Evolutionary conservation across 2,888 invertebrate species (phyloP).

Genomic region (Mythimna lalbum): DNA sequence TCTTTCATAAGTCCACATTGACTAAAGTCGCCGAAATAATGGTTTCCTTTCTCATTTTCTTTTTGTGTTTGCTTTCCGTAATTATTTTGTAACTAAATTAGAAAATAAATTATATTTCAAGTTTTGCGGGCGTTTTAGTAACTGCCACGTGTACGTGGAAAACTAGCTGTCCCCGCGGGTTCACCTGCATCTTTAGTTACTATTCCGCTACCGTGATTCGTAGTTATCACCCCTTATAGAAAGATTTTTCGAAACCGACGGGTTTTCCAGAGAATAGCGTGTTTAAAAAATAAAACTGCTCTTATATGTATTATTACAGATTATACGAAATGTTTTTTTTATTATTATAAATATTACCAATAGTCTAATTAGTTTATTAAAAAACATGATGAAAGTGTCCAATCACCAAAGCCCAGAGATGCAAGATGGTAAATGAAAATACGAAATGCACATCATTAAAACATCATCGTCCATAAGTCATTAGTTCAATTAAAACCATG

Average conservation of each 20-base stretch:
- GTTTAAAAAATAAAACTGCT: too few relatives aligned
- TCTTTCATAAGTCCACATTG: slow-evolving; percentile 37
- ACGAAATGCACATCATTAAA: background rate
- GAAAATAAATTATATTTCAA: slow-evolving; percentile 10
- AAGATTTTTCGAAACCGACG: too few relatives aligned
- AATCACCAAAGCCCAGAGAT: background rate
- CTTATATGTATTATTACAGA: background rate
- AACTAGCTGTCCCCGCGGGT: too few relatives aligned
- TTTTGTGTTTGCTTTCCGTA: slow-evolving; percentile 20
- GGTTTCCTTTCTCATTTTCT: slow-evolving; percentile 36
- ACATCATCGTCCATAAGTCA: background rate
- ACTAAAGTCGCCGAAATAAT: slow-evolving; percentile 24
- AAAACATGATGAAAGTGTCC: background rate
- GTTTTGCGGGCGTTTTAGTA: background rate
- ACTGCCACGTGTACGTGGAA: background rate
- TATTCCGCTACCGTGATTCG: too few relatives aligned
- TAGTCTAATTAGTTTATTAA: background rate
- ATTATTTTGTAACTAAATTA: slow-evolving; percentile 35
- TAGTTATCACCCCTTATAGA: too few relatives aligned
- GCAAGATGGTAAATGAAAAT: background rate
- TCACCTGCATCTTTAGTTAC: too few relatives aligned
- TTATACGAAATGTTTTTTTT: background rate
- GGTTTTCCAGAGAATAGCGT: too few relatives aligned
- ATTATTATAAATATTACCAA: background rate
- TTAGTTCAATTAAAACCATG: slow-evolving; percentile 24